Evolutionary conservation across 2,797 vertebrate species (phyloP), one percentile per base, ranked within the genome.

Genomic region (Etheostoma perlongum): DNA sequence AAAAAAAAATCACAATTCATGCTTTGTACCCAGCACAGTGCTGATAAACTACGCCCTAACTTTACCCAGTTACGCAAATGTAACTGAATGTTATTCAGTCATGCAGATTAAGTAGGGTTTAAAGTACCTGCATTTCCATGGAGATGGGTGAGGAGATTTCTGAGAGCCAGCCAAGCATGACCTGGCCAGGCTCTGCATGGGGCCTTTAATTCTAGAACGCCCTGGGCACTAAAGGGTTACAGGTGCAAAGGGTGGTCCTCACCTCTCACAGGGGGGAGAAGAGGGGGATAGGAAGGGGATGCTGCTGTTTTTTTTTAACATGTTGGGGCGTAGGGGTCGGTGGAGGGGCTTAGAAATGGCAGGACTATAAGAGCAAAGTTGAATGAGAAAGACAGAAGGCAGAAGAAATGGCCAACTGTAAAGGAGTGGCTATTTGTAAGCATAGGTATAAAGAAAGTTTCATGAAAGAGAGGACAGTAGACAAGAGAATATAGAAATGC

Each of bases 191-290:
- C 80, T 87, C 82, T 83, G 80, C 85, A 78, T 79, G 79, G 81
- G 79, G 74, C 79, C 60, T 82, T 90, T 87, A 75, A 84, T 83
- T 93, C 83, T 92, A 94, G 90, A 95, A 93, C 89, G 69, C 85
- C 93, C 92, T 93, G 86, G 93, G 93, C 93, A 94, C 91, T 94
- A 94, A 93, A 95, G 94, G 94, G 94, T 95, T 94, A 95, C 85
- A 93, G 93, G 93, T 95, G 92, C 92, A 91, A 88, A 93, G 87
- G 89, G 91, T 94, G 93, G 93, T 93, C 92, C 86, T 93, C 91
- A 93, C 91, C 90, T 94, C 89, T 85, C 92, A 94, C 86, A 80
- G 25, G 69, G 89, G 81, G 77, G 70, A 67, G 53, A 78, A 47
- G 54, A 78, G 73, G 77, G 52, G 81, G 85, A 58, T 47, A 62